Conservation (phyloP, 2,888 invertebrate species). For the Arrhopalites spinosus region DNA sequence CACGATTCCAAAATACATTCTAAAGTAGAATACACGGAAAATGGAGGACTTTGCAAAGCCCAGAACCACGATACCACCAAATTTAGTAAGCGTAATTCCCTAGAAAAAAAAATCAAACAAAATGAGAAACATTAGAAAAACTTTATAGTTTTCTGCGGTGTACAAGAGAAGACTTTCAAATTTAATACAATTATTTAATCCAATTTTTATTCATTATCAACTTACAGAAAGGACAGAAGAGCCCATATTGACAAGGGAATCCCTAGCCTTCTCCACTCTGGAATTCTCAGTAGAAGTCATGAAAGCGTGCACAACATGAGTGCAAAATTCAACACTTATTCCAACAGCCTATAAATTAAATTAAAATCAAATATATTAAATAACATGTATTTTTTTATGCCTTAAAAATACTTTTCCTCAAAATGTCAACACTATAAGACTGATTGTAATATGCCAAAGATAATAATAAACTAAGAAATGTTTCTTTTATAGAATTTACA, state of each 20-base stretch:
- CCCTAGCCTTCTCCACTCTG: slow-evolving; percentile 76
- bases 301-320: slow-evolving; percentile 93
- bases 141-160: not conserved
- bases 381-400: not conserved
- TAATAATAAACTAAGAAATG: no score
- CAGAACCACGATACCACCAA: slow-evolving; percentile 94
- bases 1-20: slow-evolving; percentile 98
- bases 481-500: no score
- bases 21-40: slow-evolving; percentile 93
- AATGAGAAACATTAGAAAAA: not conserved
- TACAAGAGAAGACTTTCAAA: not conserved
- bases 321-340: slow-evolving; percentile 97
- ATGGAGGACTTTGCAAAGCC: slow-evolving; percentile 98
- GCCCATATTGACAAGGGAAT: slow-evolving; percentile 88
- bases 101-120: slow-evolving; percentile 15
- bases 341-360: slow-evolving; percentile 78
- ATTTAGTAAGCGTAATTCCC: slow-evolving; percentile 59
- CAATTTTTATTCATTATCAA: not conserved
- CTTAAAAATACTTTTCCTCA: not conserved
- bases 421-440: no score
- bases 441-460: no score
- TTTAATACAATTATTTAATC: not conserved
- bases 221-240: slow-evolving; percentile 66
- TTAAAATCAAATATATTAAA: not conserved
- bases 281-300: slow-evolving; percentile 74